phyloP scores from a whole-genome alignment of 1,140 invertebrate genomes.

The Procambarus virginalis region DNA sequence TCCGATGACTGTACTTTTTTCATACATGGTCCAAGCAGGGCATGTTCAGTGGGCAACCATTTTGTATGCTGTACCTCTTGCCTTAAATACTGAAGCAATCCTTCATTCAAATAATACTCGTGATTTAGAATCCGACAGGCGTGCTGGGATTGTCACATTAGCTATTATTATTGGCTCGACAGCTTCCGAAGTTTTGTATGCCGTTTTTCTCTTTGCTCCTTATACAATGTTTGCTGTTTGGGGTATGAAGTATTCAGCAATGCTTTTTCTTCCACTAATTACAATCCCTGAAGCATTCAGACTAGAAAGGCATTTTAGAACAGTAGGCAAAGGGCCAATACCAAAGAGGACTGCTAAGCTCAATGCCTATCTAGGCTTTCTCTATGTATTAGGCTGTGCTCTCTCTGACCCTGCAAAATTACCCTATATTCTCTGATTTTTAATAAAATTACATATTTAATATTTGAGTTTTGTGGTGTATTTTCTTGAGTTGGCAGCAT shows the following conservation, averaged over 20 bases:
- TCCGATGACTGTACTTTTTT: conserved; percentile 94
- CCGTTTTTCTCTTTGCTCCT: conserved; percentile 91
- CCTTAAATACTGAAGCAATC: conserved; percentile 95
- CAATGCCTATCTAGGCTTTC: conserved; percentile 91
- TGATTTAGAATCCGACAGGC: conserved; percentile 88
- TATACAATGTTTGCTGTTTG: conserved; percentile 92
- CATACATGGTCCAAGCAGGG: conserved; percentile 93
- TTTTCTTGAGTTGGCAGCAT: not conserved
- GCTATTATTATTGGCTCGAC: conserved; percentile 94
- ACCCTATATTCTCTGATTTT: conserved; percentile 53
- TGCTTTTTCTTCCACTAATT: conserved; percentile 90
- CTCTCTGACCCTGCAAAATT: conserved; percentile 63
- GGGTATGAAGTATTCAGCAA: conserved; percentile 79
- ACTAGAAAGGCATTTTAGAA: conserved; percentile 91
- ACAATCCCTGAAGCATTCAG: conserved; percentile 91
- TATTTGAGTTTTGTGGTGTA: not conserved
- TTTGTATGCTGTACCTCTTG: conserved; percentile 93
- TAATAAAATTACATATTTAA: not conserved
- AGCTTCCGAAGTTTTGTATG: conserved; percentile 92
- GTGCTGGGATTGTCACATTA: conserved; percentile 91
- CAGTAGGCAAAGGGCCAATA: conserved; percentile 84
- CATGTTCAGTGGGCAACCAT: conserved; percentile 88
- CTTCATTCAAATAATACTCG: conserved; percentile 95
- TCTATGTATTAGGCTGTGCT: conserved; percentile 65
- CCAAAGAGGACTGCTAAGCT: conserved; percentile 91